Conservation (phyloP, 2,113 vertebrate species). For the Pica pica region DNA sequence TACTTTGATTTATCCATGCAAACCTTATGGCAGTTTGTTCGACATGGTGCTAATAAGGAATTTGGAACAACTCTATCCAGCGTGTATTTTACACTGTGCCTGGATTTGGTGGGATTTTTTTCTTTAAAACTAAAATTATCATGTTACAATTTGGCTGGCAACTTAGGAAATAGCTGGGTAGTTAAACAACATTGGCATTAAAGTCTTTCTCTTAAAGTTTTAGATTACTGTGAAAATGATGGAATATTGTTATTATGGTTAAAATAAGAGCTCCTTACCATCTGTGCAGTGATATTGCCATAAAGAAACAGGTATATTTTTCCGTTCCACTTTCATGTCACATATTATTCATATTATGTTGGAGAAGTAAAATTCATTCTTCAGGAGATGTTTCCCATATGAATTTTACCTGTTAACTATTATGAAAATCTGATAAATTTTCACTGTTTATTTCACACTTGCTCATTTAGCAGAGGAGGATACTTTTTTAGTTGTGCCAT, state of each 20-base stretch:
- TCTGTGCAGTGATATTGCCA: not conserved
- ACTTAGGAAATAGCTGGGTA: not conserved
- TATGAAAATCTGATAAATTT: not conserved
- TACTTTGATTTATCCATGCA: not conserved
- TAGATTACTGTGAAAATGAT: not conserved
- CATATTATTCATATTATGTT: not conserved
- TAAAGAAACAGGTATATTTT: not conserved
- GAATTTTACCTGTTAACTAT: not conserved
- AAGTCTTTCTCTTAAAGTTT: not conserved
- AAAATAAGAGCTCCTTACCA: not conserved
- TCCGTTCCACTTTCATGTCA: not conserved
- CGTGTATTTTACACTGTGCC: not conserved
- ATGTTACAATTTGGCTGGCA: fast-evolving
- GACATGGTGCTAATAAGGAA: not conserved
- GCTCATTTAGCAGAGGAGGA: not conserved
- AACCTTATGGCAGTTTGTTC: not conserved
- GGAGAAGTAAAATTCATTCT: not conserved
- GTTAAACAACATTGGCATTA: not conserved
- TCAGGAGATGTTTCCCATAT: not conserved
- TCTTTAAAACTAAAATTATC: not conserved
- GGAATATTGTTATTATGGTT: not conserved
- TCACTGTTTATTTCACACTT: not conserved
- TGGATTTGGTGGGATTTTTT: not conserved
- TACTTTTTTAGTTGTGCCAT: not conserved
- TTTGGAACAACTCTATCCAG: not conserved